Percentiles rank a stretch among this genome's conserved stretches.
Evolutionary conservation across 2,113 vertebrate species (phyloP).

Genomic region (Chloropsis cyanopogon): DNA sequence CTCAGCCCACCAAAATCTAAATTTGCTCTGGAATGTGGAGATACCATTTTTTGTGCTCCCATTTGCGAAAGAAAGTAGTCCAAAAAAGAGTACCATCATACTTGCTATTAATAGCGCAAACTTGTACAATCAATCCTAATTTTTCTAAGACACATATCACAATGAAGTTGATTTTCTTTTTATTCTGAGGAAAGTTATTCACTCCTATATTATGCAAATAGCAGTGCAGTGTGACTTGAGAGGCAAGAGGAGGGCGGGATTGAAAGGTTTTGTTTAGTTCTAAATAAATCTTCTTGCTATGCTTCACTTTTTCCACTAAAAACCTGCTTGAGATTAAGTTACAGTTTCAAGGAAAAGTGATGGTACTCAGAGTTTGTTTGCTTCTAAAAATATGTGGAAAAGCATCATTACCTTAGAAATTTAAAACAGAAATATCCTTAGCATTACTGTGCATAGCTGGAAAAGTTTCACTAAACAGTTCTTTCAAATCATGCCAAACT

Average conservation of each 20-base stretch:
- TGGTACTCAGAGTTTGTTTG: background rate
- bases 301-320: slow-evolving; percentile 16
- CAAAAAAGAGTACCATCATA: background rate
- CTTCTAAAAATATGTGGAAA: background rate
- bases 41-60: background rate
- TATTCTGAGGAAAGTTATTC: slow-evolving; percentile 6
- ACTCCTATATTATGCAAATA: background rate
- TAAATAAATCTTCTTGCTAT: background rate
- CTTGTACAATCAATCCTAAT: background rate
- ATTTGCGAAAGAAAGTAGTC: background rate
- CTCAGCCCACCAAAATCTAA: slow-evolving; percentile 1
- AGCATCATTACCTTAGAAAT: background rate
- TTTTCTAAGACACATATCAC: background rate
- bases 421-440: background rate
- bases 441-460: background rate
- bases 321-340: slow-evolving; percentile 42
- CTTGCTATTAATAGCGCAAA: background rate
- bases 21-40: slow-evolving; percentile 1
- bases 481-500: slow-evolving; percentile 61
- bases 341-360: background rate
- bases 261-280: background rate
- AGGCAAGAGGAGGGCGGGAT: background rate
- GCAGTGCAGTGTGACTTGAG: background rate
- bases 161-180: background rate
- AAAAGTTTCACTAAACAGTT: slow-evolving; percentile 44